Base-by-base conservation (phyloP, 2,888 invertebrate species). In the Epinotia demarniana region DNA sequence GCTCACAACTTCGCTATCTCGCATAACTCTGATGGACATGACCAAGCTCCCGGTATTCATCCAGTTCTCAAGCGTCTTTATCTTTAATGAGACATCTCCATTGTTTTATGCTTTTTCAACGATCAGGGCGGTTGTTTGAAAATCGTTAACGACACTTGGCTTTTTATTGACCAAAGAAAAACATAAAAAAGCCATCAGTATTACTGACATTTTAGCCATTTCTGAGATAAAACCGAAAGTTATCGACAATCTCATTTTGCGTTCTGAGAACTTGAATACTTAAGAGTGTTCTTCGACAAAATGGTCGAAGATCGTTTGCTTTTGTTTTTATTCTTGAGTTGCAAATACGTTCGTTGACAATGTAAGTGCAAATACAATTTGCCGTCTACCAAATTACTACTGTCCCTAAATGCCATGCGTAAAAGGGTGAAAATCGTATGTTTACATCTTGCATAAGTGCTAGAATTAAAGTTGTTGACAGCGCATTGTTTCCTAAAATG, bases 171-270 rank as follows among this genome's bases (percentile, higher is more conserved):
- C 33, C 23, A 72, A 75, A 23, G 73, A 72, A 80, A 77, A 83
- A 87, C 85, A 86, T 83, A 83, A 91, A 84, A 90, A 88, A 89
- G 86, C 85, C 86, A 90, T 91, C 87, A 89, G 72, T 75, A 79
- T 86, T 89, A 86, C 89, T 84, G 83, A 84, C 77, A 85, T 86
- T 88, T 90, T 88, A 89, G 88, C 85, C 82, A 86, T 80, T 78
- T 49, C 46, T 33, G 85, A 89, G 87, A 90, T 89, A 83, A 82
- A 79, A 78, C 77, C 5, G 11, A 75, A 80, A 77, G 69, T 55
- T 57, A 78, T 64, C 58, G 53, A 78, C 80, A 78, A 80, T 78
- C 63, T 77, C 76, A 77, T 43, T 69, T 73, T 43, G 23, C n/a
- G 5, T 12, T 16, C 23, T 64, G 67, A 27, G 46, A 72, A 18